phyloP scores from a whole-genome alignment of 2,113 vertebrate genomes.

The Delphinapterus leucas region DNA sequence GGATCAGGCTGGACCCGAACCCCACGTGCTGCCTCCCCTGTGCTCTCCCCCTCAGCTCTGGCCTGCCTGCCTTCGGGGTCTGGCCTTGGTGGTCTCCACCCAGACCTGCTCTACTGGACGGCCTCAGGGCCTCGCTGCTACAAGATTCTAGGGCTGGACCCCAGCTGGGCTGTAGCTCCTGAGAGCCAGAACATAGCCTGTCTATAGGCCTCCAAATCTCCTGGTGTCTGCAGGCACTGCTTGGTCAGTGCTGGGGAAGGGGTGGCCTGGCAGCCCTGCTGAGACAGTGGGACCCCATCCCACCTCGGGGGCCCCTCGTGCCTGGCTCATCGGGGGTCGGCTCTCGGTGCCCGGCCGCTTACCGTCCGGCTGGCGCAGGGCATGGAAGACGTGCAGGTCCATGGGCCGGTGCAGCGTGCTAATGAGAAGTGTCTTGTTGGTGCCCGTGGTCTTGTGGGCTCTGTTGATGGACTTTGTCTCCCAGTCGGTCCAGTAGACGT shows the following conservation, averaged over 20 bases:
- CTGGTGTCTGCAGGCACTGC: not conserved
- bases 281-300: fast-evolving
- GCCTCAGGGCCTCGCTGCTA: not conserved
- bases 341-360: not conserved
- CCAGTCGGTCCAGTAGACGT: constrained; percentile 99
- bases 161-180: not conserved
- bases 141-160: no score
- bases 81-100: not conserved
- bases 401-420: constrained; percentile 97
- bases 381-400: constrained; percentile 97
- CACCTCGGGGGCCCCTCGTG: fast-evolving
- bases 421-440: constrained; percentile 93
- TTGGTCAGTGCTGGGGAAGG: not conserved
- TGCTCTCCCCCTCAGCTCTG: fast-evolving
- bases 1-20: not conserved
- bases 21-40: not conserved
- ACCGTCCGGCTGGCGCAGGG: constrained; percentile 93
- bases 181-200: not conserved
- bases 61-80: not conserved
- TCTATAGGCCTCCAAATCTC: not conserved
- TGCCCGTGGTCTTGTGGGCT: constrained; percentile 93
- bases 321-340: fast-evolving
- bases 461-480: constrained; percentile 99
- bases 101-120: not conserved
- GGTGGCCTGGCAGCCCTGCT: not conserved